Percentiles rank a stretch among this genome's conserved stretches.
phyloP scores from a whole-genome alignment of 2,113 vertebrate genomes.

The Plestiodon gilberti region DNA sequence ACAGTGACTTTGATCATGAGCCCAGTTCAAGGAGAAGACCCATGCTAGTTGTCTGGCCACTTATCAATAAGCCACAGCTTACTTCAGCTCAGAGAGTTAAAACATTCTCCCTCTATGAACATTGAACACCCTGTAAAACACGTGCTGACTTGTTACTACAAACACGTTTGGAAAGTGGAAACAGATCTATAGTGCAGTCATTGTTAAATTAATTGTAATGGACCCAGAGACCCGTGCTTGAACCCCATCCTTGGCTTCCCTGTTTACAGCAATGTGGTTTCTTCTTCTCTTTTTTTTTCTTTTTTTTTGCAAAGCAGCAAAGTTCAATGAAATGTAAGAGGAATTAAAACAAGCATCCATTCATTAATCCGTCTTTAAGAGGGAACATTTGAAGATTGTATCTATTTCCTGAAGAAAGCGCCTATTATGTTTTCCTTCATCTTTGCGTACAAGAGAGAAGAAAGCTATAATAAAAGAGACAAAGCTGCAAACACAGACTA shows the following conservation, averaged over 20 bases:
- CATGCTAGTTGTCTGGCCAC: background rate
- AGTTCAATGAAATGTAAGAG: background rate
- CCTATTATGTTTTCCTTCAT: background rate
- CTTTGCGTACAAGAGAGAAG: conserved; percentile 29
- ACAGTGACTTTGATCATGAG: background rate
- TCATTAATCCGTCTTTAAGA: conserved; percentile 29
- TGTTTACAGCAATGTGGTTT: background rate
- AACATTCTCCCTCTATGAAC: conserved; percentile 17
- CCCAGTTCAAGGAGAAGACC: background rate
- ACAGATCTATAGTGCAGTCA: background rate
- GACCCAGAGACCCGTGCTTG: background rate
- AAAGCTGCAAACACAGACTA: background rate
- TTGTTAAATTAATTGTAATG: conserved; percentile 16
- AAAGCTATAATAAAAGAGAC: conserved; percentile 18
- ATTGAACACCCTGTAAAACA: conserved; percentile 21
- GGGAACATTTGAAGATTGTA: background rate
- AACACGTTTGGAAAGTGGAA: conserved; percentile 17
- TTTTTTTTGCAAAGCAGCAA: background rate
- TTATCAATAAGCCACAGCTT: background rate
- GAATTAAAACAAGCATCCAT: conserved; percentile 31
- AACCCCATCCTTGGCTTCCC: conserved; percentile 14
- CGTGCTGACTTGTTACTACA: background rate
- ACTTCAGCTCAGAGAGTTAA: background rate
- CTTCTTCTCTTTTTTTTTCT: background rate
- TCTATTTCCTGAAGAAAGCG: conserved; percentile 15